phyloP scores from a whole-genome alignment of 1,140 invertebrate genomes.

The Luehdorfia chinensis region DNA sequence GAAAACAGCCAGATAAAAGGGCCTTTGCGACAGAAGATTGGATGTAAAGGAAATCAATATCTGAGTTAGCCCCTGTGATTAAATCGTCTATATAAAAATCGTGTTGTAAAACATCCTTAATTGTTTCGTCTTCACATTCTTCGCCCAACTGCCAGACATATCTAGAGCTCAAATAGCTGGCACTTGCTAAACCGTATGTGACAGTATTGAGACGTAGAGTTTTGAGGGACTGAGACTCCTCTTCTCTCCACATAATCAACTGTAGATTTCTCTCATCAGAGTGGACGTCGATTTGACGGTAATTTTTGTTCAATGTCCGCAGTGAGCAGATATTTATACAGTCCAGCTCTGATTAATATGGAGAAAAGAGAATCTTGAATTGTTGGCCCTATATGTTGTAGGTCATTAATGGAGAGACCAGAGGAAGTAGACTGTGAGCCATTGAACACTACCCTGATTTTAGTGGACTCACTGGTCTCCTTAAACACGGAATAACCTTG shows the following conservation, averaged over 20 bases:
- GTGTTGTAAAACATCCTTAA: slow-evolving; percentile 30
- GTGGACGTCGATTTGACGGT: no score
- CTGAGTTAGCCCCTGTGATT: slow-evolving; percentile 41
- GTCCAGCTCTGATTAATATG: slow-evolving; percentile 40
- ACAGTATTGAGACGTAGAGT: slow-evolving; percentile 28
- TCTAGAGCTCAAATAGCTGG: slow-evolving; percentile 39
- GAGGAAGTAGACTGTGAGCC: slow-evolving; percentile 31
- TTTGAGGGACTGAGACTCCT: slow-evolving; percentile 20
- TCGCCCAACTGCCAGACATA: slow-evolving; percentile 33
- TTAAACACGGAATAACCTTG: slow-evolving; percentile 24
- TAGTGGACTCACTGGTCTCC: slow-evolving; percentile 26
- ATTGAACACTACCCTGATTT: slow-evolving; percentile 36
- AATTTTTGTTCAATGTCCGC: slow-evolving; percentile 44
- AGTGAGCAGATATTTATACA: slow-evolving; percentile 36
- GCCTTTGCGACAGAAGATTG: slow-evolving; percentile 18
- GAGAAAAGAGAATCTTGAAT: slow-evolving; percentile 42
- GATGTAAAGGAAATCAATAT: slow-evolving; percentile 20
- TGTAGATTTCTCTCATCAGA: slow-evolving; percentile 29
- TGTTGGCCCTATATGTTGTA: slow-evolving; percentile 30
- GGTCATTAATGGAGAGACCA: slow-evolving; percentile 33
- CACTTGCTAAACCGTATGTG: slow-evolving; percentile 28
- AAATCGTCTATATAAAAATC: slow-evolving; percentile 74
- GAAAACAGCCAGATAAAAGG: slow-evolving; percentile 20
- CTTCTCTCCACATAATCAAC: slow-evolving; percentile 36
- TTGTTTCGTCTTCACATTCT: slow-evolving; percentile 22